Conservation (phyloP, 2,888 invertebrate species). For the Lepidonotus clava region DNA sequence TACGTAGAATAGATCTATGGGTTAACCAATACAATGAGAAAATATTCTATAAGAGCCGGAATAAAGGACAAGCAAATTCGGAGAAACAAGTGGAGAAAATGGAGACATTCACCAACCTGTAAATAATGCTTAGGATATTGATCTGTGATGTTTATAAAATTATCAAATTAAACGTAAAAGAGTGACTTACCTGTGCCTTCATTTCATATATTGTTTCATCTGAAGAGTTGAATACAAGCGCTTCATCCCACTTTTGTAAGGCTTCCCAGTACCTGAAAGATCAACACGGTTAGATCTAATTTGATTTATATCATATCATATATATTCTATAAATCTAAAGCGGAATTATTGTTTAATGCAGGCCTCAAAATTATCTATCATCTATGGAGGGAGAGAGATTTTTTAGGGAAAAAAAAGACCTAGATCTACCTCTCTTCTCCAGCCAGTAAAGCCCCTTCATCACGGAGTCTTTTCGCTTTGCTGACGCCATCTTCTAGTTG, state of each 20-base stretch:
- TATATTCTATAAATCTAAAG: neutral
- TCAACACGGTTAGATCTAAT: neutral
- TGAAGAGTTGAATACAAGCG: constrained; percentile 74
- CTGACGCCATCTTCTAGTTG: constrained; percentile 74
- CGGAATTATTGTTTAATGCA: neutral
- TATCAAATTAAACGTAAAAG: too few relatives aligned
- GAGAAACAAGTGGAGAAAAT: too few relatives aligned
- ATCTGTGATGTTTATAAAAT: too few relatives aligned
- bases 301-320: neutral
- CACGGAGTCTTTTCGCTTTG: constrained; percentile 74
- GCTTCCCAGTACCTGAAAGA: constrained; percentile 80
- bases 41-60: too few relatives aligned
- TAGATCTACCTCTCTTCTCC: constrained; percentile 75
- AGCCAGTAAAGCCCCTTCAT: constrained; percentile 77
- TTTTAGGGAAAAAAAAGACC: neutral
- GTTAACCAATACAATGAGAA: too few relatives aligned
- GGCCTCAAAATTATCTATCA: neutral
- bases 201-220: constrained; percentile 80
- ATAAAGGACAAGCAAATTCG: too few relatives aligned
- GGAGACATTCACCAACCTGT: too few relatives aligned
- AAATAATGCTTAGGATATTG: too few relatives aligned
- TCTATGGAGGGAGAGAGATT: too few relatives aligned
- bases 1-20: too few relatives aligned
- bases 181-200: constrained; percentile 80
- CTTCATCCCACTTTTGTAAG: constrained; percentile 80